Percentiles rank a stretch among this genome's conserved stretches.
phyloP scores from a whole-genome alignment of 2,113 vertebrate species.

The Gambusia affinis region DNA sequence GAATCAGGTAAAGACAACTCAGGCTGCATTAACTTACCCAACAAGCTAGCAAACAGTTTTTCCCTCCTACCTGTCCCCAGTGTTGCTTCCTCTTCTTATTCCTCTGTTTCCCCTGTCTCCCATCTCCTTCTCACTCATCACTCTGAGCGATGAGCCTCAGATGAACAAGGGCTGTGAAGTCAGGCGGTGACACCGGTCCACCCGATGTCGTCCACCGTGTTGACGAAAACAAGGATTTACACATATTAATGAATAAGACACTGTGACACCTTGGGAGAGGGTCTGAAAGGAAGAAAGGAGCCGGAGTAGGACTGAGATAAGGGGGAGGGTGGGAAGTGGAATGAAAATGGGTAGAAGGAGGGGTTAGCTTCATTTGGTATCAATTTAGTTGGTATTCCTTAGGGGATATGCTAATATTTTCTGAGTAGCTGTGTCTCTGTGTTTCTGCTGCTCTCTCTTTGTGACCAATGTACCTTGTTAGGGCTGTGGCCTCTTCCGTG shows the following conservation, averaged over 20 bases:
- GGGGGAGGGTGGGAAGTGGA: conserved; percentile 8
- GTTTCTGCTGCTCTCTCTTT: conserved; percentile 88
- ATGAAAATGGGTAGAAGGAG: conserved; percentile 38
- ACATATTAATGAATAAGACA: conserved; percentile 96
- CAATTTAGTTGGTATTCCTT: conserved; percentile 94
- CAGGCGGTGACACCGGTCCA: conserved; percentile 38
- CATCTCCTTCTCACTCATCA: conserved; percentile 40
- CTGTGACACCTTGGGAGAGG: conserved; percentile 82
- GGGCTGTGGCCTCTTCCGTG: conserved; percentile 89
- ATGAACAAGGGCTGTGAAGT: conserved; percentile 56
- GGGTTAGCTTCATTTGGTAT: conserved; percentile 72
- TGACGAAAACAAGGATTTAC: conserved; percentile 86
- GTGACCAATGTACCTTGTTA: conserved; percentile 94
- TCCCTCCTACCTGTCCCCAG: conserved; percentile 5
- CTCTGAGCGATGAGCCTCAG: conserved; percentile 48
- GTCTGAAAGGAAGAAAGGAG: conserved; percentile 54
- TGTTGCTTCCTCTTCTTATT: conserved; percentile 1
- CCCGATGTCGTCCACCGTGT: conserved; percentile 49
- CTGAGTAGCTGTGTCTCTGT: conserved; percentile 84
- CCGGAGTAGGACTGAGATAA: not conserved
- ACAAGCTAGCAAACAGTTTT: not conserved
- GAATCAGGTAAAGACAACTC: not conserved
- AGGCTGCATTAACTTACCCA: conserved; percentile 8
- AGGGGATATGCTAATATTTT: conserved; percentile 82
- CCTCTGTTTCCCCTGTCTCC: not conserved